These are phyloP conservation scores for Mobula birostris DNA, from an alignment of 2,113 vertebrate species.

Conservation along the genomic window DNA sequence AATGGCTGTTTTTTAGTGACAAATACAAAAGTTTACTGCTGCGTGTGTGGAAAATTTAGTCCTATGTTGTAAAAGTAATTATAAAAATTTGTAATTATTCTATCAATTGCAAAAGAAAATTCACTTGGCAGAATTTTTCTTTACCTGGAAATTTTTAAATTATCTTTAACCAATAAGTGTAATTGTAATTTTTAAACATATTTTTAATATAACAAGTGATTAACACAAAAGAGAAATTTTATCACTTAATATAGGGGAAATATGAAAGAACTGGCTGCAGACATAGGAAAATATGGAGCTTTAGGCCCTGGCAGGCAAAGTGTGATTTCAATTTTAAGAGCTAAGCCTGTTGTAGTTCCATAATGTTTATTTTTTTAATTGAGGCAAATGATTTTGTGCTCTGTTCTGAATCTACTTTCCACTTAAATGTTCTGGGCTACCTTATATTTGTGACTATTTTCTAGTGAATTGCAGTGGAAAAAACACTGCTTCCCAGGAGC, in stretches of 20 bases:
- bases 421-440: background rate
- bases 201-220: background rate
- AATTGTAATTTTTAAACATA: background rate
- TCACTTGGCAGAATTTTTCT: background rate
- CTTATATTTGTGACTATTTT: background rate
- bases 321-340: background rate
- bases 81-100: background rate
- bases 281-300: background rate
- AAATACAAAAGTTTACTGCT: too few relatives aligned
- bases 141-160: background rate
- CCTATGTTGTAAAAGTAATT: background rate
- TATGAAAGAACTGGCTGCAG: background rate
- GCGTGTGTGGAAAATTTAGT: background rate
- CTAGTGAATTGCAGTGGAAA: background rate
- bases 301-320: background rate
- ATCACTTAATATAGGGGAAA: background rate
- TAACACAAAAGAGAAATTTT: background rate
- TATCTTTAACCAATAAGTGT: background rate
- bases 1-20: background rate
- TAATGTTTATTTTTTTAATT: background rate
- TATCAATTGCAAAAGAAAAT: background rate
- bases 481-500: too few relatives aligned
- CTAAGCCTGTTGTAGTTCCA: too few relatives aligned
- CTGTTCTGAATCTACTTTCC: background rate
- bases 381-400: background rate